phyloP scores from a whole-genome alignment of 2,797 vertebrate genomes.

The Arctocebus calabarensis region DNA sequence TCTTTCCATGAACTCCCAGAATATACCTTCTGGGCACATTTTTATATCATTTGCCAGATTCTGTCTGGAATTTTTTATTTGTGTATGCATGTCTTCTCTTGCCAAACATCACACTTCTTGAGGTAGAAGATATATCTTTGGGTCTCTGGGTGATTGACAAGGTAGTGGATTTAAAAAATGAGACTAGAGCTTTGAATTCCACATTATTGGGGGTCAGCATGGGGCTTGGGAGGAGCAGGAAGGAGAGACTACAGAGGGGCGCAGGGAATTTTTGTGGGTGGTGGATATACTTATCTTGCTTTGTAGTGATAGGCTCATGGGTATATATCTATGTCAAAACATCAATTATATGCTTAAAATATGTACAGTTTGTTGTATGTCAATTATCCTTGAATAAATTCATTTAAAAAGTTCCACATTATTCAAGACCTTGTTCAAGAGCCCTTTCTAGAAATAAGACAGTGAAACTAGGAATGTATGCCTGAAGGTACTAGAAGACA shows the following conservation, averaged over 20 bases:
- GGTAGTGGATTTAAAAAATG: background rate
- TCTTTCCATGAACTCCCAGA: background rate
- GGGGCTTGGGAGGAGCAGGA: background rate
- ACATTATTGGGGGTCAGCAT: background rate
- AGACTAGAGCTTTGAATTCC: background rate
- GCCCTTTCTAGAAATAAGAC: conserved; percentile 25
- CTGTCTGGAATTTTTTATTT: background rate
- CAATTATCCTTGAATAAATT: background rate
- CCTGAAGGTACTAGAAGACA: background rate
- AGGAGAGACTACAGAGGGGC: background rate
- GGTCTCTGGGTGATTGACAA: background rate
- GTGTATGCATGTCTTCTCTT: background rate
- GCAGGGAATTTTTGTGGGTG: background rate
- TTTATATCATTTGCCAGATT: conserved; percentile 23
- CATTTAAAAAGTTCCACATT: background rate
- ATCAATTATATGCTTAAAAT: background rate
- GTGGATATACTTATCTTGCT: background rate
- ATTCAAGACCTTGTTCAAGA: background rate
- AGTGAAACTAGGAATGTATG: background rate
- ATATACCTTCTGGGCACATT: background rate
- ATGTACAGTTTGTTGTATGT: background rate
- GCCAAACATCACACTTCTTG: background rate
- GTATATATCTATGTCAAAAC: background rate
- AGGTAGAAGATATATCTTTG: background rate
- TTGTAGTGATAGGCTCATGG: background rate